phyloP scores from a whole-genome alignment of 2,888 invertebrate genomes.

The Frankliniella fusca region DNA sequence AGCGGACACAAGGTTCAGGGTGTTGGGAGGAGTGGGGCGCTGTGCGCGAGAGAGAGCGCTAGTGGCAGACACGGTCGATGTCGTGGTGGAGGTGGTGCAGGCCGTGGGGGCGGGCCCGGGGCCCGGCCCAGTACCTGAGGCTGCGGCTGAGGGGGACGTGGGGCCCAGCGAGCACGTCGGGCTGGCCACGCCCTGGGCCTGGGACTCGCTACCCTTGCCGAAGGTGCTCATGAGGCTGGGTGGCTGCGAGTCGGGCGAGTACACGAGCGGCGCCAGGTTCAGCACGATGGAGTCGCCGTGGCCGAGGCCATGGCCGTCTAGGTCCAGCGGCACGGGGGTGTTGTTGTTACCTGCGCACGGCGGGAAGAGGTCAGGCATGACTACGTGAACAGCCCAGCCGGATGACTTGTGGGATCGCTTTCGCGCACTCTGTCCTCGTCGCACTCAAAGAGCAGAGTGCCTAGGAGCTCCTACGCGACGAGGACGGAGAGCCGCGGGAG shows the following conservation, averaged over 20 bases:
- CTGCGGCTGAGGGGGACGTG: constrained; percentile 39
- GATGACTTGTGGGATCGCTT: too few relatives aligned
- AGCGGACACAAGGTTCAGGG: constrained; percentile 65
- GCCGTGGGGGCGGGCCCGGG: constrained; percentile 36
- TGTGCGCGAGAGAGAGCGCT: constrained; percentile 51
- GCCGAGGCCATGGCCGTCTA: constrained; percentile 47
- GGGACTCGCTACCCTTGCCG: constrained; percentile 31
- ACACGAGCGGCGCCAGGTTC: constrained; percentile 63
- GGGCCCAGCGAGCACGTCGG: constrained; percentile 22
- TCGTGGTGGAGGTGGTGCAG: constrained; percentile 35
- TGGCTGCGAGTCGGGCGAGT: constrained; percentile 49
- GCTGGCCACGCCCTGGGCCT: constrained; percentile 28
- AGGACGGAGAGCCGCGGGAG: too few relatives aligned
- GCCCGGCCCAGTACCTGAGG: constrained; percentile 35
- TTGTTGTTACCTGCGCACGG: constrained; percentile 44
- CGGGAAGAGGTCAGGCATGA: neutral
- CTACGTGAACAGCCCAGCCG: neutral
- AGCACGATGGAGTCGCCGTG: constrained; percentile 63
- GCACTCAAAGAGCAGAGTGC: too few relatives aligned
- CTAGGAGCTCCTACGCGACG: too few relatives aligned
- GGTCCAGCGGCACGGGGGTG: constrained; percentile 42
- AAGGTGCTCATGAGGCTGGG: constrained; percentile 61
- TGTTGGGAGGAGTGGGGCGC: constrained; percentile 77
- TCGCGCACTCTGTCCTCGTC: too few relatives aligned
- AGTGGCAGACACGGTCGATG: constrained; percentile 28